A percentile compares a stretch with the other conserved stretches of the same genome.
Evolutionary conservation across 2,797 vertebrate genomes (phyloP).

Genomic region (Prunella strophiata): DNA sequence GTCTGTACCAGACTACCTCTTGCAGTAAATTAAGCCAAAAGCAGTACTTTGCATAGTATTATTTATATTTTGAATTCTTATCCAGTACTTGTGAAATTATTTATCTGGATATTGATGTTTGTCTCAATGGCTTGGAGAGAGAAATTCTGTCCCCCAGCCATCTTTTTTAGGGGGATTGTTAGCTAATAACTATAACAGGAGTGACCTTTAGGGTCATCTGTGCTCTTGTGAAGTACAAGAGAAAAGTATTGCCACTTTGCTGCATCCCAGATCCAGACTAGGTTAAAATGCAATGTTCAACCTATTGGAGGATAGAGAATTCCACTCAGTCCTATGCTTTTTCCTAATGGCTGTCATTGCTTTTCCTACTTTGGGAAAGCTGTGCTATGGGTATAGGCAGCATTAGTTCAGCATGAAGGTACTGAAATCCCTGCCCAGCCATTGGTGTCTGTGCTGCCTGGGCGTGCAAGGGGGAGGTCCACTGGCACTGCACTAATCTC

Average conservation of each 20-base stretch:
- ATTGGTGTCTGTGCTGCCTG: background rate
- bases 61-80: background rate
- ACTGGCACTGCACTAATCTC: background rate
- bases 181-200: background rate
- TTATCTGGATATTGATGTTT: background rate
- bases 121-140: background rate
- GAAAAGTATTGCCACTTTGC: background rate
- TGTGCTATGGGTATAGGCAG: background rate
- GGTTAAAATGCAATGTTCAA: background rate
- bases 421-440: background rate
- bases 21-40: background rate
- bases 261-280: background rate
- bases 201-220: background rate
- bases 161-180: background rate
- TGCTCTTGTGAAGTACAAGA: background rate
- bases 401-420: background rate
- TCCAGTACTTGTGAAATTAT: background rate
- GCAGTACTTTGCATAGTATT: background rate
- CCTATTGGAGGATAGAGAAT: background rate
- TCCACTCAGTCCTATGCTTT: background rate
- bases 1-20: background rate
- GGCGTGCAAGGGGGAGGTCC: fast-evolving
- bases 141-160: fast-evolving
- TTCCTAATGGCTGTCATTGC: background rate
- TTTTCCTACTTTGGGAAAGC: background rate